Percentiles rank a stretch among this genome's conserved stretches.
These are phyloP conservation scores for Poecile atricapillus DNA, from an alignment of 2,113 vertebrate genomes.

Conservation along the genomic window DNA sequence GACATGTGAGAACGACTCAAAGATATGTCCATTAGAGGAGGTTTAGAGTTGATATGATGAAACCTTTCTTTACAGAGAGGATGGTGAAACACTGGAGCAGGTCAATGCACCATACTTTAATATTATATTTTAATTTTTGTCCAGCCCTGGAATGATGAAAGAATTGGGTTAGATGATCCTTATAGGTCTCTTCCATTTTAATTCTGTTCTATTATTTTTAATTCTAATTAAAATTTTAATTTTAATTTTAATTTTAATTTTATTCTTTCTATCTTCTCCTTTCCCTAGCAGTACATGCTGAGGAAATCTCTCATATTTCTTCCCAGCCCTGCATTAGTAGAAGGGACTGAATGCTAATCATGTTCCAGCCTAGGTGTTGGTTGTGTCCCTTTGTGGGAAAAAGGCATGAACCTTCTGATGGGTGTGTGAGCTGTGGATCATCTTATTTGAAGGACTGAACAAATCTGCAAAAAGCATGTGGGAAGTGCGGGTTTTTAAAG, in stretches of 20 bases:
- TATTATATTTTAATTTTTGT: background rate
- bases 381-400: background rate
- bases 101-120: background rate
- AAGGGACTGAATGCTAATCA: background rate
- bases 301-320: background rate
- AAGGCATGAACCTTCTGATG: background rate
- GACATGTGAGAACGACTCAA: background rate
- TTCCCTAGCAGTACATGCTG: background rate
- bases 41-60: background rate
- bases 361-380: background rate
- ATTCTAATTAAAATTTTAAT: background rate
- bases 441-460: background rate
- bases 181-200: background rate
- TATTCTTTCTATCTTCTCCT: background rate
- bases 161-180: background rate
- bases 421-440: background rate
- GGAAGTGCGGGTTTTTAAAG: background rate
- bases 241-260: background rate
- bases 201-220: background rate
- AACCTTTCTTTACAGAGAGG: background rate
- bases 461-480: background rate
- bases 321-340: background rate
- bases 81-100: background rate
- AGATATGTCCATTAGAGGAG: background rate
- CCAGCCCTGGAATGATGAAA: background rate